A percentile compares a stretch with the other conserved stretches of the same genome.
phyloP scores from a whole-genome alignment of 2,797 vertebrate species.

The Amphiprion clarkii region DNA sequence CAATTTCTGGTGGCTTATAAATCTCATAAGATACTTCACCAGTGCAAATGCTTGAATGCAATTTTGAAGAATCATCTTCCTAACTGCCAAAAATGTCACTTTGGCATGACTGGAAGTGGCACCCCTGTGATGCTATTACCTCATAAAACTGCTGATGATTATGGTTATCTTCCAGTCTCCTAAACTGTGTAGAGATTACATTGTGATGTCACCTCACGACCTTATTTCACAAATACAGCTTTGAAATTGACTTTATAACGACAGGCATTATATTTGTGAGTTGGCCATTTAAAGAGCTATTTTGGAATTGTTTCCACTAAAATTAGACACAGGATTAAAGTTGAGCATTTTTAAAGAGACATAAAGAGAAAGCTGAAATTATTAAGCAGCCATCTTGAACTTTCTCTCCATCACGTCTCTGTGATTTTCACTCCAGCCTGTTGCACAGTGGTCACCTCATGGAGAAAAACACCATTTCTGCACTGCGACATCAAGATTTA shows the following conservation, averaged over 20 bases:
- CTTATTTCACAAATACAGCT: not conserved
- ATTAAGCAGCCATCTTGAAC: not conserved
- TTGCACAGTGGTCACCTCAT: conserved; percentile 39
- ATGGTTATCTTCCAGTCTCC: conserved; percentile 12
- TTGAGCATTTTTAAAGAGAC: not conserved
- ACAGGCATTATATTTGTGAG: not conserved
- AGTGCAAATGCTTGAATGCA: too few species aligned
- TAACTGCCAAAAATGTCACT: conserved; percentile 16
- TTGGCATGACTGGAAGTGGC: conserved; percentile 21
- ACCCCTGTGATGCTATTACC: not conserved
- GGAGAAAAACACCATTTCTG: conserved; percentile 55
- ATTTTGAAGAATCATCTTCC: not conserved
- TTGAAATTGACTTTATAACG: not conserved
- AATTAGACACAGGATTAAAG: not conserved
- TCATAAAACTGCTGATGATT: not conserved
- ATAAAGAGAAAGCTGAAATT: not conserved
- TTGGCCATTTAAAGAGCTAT: not conserved
- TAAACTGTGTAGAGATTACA: not conserved
- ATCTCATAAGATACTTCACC: too few species aligned
- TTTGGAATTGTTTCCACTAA: not conserved
- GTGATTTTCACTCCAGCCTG: conserved; percentile 43
- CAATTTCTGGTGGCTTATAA: not conserved
- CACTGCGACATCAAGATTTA: conserved; percentile 73
- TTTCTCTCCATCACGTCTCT: not conserved
- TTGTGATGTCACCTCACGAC: not conserved